These are phyloP conservation scores for Pollenia griseotomentosa DNA, from an alignment of 2,888 invertebrate genomes.

Conservation along the genomic window DNA sequence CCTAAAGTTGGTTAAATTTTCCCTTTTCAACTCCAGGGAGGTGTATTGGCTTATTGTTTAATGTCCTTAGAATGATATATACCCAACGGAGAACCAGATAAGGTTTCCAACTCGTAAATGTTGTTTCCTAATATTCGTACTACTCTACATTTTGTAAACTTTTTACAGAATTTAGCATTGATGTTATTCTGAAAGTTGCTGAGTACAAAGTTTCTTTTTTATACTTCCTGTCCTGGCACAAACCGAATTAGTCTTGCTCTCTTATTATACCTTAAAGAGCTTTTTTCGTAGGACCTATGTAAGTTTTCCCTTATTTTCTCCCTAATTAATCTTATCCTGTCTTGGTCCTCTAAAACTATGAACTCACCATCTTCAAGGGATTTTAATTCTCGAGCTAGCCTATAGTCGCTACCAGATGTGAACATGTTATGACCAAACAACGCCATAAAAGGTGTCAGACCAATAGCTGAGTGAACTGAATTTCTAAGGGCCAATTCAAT, in stretches of 20 bases:
- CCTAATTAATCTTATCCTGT: neutral
- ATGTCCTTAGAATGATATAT: neutral
- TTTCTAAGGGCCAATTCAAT: neutral
- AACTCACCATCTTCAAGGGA: too few relatives aligned
- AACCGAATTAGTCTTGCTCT: neutral
- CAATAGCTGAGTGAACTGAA: neutral
- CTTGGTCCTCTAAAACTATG: neutral
- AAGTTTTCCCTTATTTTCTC: neutral
- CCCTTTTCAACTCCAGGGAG: too few relatives aligned
- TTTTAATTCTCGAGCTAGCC: neutral
- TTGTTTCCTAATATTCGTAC: neutral
- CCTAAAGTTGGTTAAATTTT: too few relatives aligned
- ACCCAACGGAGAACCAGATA: neutral
- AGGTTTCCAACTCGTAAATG: neutral
- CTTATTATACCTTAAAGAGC: neutral
- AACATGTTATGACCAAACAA: neutral
- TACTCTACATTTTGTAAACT: neutral
- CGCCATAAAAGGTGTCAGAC: too few relatives aligned
- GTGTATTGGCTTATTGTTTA: neutral
- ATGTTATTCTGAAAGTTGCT: neutral
- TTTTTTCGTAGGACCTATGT: neutral
- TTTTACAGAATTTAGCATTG: neutral
- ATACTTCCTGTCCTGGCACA: constrained; percentile 2
- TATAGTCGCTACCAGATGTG: neutral
- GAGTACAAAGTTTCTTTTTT: neutral